Percentiles rank a stretch among this genome's conserved stretches.
Conservation (phyloP, 2,113 vertebrate species). For the Andinoacara biseriatus region DNA sequence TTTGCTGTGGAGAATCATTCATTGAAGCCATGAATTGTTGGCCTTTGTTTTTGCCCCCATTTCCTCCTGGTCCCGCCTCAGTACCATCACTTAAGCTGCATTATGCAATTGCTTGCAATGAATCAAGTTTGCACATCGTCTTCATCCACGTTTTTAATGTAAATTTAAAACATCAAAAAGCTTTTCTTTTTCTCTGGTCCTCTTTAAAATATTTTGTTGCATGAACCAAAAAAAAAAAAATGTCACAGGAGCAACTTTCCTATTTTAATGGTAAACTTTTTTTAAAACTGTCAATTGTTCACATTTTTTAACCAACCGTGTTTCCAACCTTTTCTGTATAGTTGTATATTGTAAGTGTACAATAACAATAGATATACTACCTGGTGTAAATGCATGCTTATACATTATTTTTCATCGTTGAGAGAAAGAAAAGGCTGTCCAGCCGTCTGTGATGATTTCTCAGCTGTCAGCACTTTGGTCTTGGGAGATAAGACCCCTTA, state of each 20-base stretch:
- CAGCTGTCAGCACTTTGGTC: slow-evolving; percentile 60
- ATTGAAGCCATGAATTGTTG: slow-evolving; percentile 10
- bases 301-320: slow-evolving; percentile 61
- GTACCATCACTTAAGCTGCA: slow-evolving; percentile 36
- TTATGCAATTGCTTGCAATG: slow-evolving; percentile 71
- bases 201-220: slow-evolving; percentile 51
- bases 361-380: slow-evolving; percentile 69
- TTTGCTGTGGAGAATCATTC: slow-evolving; percentile 13
- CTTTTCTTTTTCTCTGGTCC: not conserved
- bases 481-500: slow-evolving; percentile 58
- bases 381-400: slow-evolving; percentile 70
- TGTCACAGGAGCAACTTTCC: slow-evolving; percentile 45
- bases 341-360: slow-evolving; percentile 68
- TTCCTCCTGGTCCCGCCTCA: not conserved
- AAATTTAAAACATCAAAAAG: slow-evolving; percentile 46
- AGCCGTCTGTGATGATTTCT: slow-evolving; percentile 34
- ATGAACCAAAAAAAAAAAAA: slow-evolving; percentile 57
- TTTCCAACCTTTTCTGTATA: slow-evolving; percentile 59
- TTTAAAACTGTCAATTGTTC: slow-evolving; percentile 61
- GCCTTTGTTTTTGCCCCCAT: slow-evolving; percentile 2
- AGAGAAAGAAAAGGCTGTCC: slow-evolving; percentile 30
- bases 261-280: slow-evolving; percentile 57
- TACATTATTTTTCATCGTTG: slow-evolving; percentile 40
- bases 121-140: slow-evolving; percentile 75
- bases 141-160: slow-evolving; percentile 61